Conservation (phyloP, 2,797 vertebrate species). For the Dendrocincla tyrannina region DNA sequence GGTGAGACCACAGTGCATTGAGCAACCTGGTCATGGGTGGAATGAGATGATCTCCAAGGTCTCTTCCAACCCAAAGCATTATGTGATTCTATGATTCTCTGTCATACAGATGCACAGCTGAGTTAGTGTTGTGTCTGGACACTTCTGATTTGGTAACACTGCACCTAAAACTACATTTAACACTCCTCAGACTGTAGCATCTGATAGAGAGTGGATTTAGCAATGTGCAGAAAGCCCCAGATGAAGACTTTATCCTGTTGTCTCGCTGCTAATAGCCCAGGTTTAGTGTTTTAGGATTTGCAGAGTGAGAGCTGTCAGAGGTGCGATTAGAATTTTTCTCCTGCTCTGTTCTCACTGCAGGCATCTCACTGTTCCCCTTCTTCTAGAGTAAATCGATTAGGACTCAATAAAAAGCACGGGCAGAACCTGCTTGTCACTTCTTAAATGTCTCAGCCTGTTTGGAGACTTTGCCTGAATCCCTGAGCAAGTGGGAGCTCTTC, state of each 20-base stretch:
- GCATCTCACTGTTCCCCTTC: neutral
- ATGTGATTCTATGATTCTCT: neutral
- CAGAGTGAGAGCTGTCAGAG: neutral
- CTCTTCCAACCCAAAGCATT: neutral
- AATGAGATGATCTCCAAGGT: neutral
- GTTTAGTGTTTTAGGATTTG: neutral
- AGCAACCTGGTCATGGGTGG: neutral
- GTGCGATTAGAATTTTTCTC: neutral
- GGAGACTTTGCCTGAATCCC: slow-evolving; percentile 22
- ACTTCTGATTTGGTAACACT: neutral
- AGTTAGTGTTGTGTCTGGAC: accelerated
- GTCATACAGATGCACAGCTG: neutral
- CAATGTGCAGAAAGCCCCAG: neutral
- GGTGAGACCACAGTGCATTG: accelerated
- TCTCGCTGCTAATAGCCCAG: neutral
- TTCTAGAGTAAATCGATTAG: slow-evolving; percentile 21
- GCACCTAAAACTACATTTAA: neutral
- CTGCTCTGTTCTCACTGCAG: neutral
- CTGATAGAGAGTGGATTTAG: neutral
- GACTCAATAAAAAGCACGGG: slow-evolving; percentile 9
- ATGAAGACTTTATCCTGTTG: neutral
- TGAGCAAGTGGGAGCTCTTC: slow-evolving; percentile 23
- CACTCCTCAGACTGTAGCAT: accelerated
- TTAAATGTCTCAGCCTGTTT: slow-evolving; percentile 31
- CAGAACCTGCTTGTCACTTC: slow-evolving; percentile 29